Evolutionary conservation across 35 echinoderm and acorn worm species (phyloP).

Genomic region (Ophiothrix spiculata): DNA sequence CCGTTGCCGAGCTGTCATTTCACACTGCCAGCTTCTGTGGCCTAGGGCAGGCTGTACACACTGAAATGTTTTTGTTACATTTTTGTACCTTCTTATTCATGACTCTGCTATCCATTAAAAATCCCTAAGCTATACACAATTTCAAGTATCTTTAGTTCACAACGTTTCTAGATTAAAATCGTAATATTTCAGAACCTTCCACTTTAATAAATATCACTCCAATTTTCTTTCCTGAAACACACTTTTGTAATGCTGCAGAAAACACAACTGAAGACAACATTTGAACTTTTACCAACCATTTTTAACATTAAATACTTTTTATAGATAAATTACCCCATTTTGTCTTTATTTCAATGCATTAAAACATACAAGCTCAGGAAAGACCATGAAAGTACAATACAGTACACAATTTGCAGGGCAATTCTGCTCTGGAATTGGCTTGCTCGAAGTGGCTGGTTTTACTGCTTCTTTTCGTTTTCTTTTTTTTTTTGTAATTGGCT

Average conservation of each 20-base stretch:
- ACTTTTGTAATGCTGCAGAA: neutral
- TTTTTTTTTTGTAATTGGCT: constrained; percentile 7
- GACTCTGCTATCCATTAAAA: constrained; percentile 1
- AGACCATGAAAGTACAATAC: neutral
- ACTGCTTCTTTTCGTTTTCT: neutral
- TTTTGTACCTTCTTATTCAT: constrained; percentile 8
- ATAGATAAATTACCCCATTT: too few relatives aligned
- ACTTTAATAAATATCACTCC: neutral
- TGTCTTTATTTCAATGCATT: neutral
- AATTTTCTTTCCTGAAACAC: neutral
- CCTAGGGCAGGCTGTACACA: neutral
- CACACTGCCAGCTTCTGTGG: neutral
- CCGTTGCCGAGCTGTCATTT: neutral
- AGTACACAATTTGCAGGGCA: neutral
- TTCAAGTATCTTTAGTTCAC: neutral
- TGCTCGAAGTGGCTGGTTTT: neutral
- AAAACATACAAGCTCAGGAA: neutral
- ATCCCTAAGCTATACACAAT: neutral
- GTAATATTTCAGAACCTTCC: neutral
- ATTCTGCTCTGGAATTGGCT: neutral
- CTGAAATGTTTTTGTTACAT: constrained; percentile 9
- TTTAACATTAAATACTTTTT: too few relatives aligned
- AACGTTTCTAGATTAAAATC: neutral
- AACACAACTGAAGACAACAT: neutral
- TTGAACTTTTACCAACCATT: neutral